These are phyloP conservation scores for Tylochromis polylepis DNA, from an alignment of 2,113 vertebrate genomes.

Conservation along the genomic window DNA sequence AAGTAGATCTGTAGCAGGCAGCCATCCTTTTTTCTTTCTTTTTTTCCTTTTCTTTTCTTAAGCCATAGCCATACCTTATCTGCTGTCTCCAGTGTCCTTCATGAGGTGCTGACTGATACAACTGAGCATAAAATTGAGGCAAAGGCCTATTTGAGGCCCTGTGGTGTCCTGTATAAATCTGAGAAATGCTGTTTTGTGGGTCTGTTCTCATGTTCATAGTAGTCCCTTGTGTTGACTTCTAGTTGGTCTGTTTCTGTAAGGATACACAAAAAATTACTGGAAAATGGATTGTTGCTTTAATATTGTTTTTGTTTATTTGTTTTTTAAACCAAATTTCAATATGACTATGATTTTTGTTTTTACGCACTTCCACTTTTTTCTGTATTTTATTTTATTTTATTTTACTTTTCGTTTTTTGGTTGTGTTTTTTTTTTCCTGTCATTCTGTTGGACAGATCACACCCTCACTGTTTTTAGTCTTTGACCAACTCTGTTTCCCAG, in stretches of 20 bases:
- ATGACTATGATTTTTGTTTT: conserved; percentile 27
- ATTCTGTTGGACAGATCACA: not conserved
- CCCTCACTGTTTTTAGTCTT: not conserved
- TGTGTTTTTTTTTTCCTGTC: not conserved
- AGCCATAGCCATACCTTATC: conserved; percentile 1
- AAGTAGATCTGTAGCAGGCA: conserved; percentile 4
- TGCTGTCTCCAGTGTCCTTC: not conserved
- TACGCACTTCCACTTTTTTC: not conserved
- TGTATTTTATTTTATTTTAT: not conserved
- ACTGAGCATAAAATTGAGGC: not conserved
- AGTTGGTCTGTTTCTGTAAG: not conserved
- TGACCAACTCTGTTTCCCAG: not conserved
- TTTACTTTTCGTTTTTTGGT: too few relatives aligned
- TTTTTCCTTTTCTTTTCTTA: not conserved
- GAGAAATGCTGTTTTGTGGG: not conserved
- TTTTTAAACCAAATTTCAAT: not conserved
- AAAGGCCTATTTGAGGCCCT: not conserved
- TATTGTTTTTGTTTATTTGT: not conserved
- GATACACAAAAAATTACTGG: not conserved
- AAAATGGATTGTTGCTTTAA: not conserved
- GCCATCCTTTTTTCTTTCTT: not conserved
- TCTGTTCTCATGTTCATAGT: not conserved
- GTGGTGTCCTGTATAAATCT: not conserved
- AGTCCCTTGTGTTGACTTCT: not conserved
- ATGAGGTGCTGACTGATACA: not conserved